These are phyloP conservation scores for Labeo rohita DNA, from an alignment of 2,113 vertebrate genomes.

Conservation along the genomic window DNA sequence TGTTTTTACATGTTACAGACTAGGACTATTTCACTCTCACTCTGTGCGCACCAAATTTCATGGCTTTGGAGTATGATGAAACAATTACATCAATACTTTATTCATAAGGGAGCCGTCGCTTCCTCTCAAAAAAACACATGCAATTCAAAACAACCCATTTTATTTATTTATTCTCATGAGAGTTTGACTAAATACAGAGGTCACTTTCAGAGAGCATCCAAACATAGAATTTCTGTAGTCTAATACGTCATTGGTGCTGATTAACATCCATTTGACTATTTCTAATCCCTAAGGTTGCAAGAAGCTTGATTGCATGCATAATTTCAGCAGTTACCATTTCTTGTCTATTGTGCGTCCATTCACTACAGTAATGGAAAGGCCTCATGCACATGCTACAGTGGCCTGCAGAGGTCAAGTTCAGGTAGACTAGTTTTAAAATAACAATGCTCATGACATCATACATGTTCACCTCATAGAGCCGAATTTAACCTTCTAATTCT, in stretches of 20 bases:
- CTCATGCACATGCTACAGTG: conserved; percentile 2
- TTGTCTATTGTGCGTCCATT: background rate
- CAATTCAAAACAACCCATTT: background rate
- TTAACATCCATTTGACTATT: background rate
- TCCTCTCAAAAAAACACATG: background rate
- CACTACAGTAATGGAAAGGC: background rate
- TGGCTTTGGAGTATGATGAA: background rate
- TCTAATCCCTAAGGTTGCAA: background rate
- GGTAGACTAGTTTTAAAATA: conserved; percentile 33
- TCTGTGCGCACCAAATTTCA: background rate
- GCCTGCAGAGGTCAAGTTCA: background rate
- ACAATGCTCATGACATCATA: conserved; percentile 29
- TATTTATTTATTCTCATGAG: background rate
- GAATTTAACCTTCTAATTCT: conserved; percentile 11
- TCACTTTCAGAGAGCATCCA: background rate
- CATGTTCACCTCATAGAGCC: background rate
- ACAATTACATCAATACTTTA: background rate
- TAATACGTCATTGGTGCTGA: background rate
- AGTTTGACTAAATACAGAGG: background rate
- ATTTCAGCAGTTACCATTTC: background rate
- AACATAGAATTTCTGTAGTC: background rate
- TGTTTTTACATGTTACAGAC: background rate
- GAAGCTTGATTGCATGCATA: background rate
- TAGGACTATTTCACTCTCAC: background rate
- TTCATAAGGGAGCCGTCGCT: background rate